Base-by-base conservation (phyloP, 2,888 invertebrate species). In the Nephrocerus scutellatus region DNA sequence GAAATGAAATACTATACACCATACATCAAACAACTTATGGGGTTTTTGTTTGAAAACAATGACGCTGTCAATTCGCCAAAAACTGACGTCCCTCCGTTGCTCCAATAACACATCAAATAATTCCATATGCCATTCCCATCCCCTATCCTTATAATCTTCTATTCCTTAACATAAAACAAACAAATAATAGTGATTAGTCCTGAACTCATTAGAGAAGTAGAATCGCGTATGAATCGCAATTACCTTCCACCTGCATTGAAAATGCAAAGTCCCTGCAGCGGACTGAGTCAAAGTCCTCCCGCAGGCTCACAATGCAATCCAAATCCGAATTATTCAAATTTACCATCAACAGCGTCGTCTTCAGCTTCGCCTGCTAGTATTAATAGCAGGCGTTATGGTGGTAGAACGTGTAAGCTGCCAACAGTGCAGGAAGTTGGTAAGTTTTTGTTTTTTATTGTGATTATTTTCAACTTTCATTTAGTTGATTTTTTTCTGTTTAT, bases 201-300 rank as follows among this genome's bases (percentile, higher is more conserved):
- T 49, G 87, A 89, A 68, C 74, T 89, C 69, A 83, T 87, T 54
- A 82, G 84, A 78, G 89, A 89, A 65, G 88, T 89, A 52, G 89
- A 89, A 71, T 82, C 82, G 55, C 77, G 89, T 63, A 89, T 89
- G 88, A 83, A 84, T 63, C 73, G 82, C 52, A 80, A 83, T 59
- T 82, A 84, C 66, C 73, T 84, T 56, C 86, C 86, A 36, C 80
- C 85, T 44, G 78, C 80, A 32, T 53, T 69, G 35, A 67, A 65
- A 55, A 73, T 80, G 59, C 76, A 76, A 58, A 68, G 49, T 57
- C 39, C 58, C 56, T 60, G 39, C 66, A 69, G 57, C 62, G 60
- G 44, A 45, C 63, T 48, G 46, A 65, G 54, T 50, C 64, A 66
- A 49, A 62, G 58, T 47, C 57, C 63, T 40, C 60, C 63, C 38